Conservation (phyloP, 2,797 vertebrate genomes). For the Pterois miles region DNA sequence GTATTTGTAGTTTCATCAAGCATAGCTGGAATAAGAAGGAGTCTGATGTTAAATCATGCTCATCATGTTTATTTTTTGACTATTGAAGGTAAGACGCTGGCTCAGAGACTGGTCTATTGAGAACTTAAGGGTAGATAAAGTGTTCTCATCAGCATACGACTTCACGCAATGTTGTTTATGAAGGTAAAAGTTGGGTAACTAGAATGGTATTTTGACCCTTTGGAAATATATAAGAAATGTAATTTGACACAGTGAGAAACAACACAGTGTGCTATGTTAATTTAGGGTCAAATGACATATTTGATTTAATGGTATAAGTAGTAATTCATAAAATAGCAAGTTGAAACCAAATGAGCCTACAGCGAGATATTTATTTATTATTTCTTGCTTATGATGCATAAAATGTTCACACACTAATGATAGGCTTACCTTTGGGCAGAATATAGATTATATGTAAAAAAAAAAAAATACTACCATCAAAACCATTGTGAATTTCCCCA, state of each 20-base stretch:
- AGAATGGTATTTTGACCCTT: neutral
- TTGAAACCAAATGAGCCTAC: neutral
- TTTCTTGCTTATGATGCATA: neutral
- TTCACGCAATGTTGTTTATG: neutral
- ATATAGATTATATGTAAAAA: neutral
- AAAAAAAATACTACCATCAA: neutral
- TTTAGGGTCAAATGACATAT: neutral
- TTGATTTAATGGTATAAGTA: neutral
- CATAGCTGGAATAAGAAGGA: neutral
- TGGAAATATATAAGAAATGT: neutral
- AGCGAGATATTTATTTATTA: no score
- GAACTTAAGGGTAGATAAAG: neutral
- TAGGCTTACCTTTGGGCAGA: neutral
- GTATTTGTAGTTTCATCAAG: neutral
- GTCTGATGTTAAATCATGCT: neutral
- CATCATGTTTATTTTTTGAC: neutral
- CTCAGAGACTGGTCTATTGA: neutral
- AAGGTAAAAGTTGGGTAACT: neutral
- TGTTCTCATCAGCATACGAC: conserved; percentile 6
- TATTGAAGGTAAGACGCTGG: neutral
- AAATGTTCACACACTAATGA: neutral
- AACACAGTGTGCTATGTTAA: neutral
- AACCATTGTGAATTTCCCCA: no score
- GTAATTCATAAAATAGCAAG: neutral
- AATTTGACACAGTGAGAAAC: neutral